Percentiles rank a stretch among this genome's conserved stretches.
These are phyloP conservation scores for Hirundichthys speculiger DNA, from an alignment of 2,113 vertebrate genomes.

Conservation along the genomic window DNA sequence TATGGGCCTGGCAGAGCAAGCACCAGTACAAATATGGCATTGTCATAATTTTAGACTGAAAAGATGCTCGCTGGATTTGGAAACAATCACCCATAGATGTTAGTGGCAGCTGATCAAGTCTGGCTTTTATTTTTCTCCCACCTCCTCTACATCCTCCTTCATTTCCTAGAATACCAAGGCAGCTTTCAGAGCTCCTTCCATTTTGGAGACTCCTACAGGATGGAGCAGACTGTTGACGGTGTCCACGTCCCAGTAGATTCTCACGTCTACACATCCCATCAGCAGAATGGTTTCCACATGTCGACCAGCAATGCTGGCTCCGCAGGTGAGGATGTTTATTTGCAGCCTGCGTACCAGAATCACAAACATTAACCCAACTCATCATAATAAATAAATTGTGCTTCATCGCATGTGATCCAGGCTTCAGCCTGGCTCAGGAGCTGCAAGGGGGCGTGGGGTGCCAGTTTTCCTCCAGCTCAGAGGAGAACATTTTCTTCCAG, in stretches of 20 bases:
- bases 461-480: slow-evolving; percentile 82
- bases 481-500: slow-evolving; percentile 93
- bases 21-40: slow-evolving; percentile 57
- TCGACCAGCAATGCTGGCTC: slow-evolving; percentile 78
- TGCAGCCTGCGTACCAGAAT: neutral
- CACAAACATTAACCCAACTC: neutral
- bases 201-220: slow-evolving; percentile 91
- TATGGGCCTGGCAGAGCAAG: slow-evolving; percentile 37
- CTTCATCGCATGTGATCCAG: slow-evolving; percentile 70
- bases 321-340: slow-evolving; percentile 79
- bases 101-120: slow-evolving; percentile 45
- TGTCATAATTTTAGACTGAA: slow-evolving; percentile 42
- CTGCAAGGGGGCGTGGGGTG: slow-evolving; percentile 83
- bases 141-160: slow-evolving; percentile 30
- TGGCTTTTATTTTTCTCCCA: slow-evolving; percentile 34
- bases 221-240: slow-evolving; percentile 83
- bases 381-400: neutral
- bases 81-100: slow-evolving; percentile 36
- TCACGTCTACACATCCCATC: slow-evolving; percentile 85
- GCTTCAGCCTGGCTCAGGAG: slow-evolving; percentile 87
- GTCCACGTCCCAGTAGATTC: slow-evolving; percentile 84
- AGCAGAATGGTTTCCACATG: slow-evolving; percentile 90
- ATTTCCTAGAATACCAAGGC: slow-evolving; percentile 91
- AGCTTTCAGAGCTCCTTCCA: slow-evolving; percentile 96
- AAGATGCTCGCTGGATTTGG: slow-evolving; percentile 9